Evolutionary conservation across 2,888 invertebrate species (phyloP), one percentile per base, ranked within the genome.

Genomic region (Eilema sororculum): DNA sequence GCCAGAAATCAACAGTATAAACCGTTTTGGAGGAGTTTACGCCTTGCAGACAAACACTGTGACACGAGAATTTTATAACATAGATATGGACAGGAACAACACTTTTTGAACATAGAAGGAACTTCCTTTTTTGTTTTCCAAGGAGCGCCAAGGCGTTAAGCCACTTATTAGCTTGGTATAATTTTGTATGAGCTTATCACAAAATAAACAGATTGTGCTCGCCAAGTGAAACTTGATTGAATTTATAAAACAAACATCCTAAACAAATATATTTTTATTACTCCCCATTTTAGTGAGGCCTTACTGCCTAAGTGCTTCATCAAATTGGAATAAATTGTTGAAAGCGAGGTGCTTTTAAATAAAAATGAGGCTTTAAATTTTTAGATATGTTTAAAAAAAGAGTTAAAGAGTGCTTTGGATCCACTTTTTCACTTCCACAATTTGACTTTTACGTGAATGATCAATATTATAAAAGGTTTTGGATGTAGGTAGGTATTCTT

Each of bases 241-340:
- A n/a, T 52, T 20, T 52, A 52, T n/a, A 52, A 52, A 52, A 2
- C n/a, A 52, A 52, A 52, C 52, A 52, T 6, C 52, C 52, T 52
- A 52, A 52, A 52, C 52, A 52, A 52, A 52, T 52, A 52, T 52
- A 52, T 52, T n/a, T 46, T 52, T n/a, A 52, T 52, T 52, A 52
- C n/a, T n/a, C 9, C 52, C 52, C 52, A 52, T 52, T 52, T 52
- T 52, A 52, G 52, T 52, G n/a, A 3, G 6, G n/a, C 52, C 16
- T 52, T 52, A 52, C 24, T 25, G 59, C 59, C 24, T 25, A 25
- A 59, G 28, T 59, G 25, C 59, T 25, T 28, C 59, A 25, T 24
- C 9, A 25, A 24, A 25, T 8, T 20, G 28, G 16, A 59, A 28
- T 28, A 25, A 25, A 25, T 28, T 30, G 28, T 28, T n/a, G 3